These are phyloP conservation scores for Phrynosoma platyrhinos DNA, from an alignment of 2,113 vertebrate species.

Conservation along the genomic window DNA sequence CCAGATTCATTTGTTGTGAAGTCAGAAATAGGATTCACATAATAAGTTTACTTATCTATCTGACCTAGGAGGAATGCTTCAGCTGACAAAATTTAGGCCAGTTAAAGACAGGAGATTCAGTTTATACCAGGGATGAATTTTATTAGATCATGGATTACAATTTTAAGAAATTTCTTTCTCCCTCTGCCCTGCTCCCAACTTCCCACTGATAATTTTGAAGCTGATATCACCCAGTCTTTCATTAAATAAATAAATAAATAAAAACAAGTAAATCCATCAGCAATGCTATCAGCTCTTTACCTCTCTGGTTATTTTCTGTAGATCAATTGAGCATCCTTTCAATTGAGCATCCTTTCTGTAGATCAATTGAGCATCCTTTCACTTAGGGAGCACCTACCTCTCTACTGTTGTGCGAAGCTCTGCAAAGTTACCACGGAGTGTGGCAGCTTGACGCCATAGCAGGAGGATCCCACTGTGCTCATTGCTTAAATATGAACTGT, in stretches of 20 bases:
- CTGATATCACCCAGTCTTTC: neutral
- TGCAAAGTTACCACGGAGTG: slow-evolving; percentile 76
- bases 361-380: neutral
- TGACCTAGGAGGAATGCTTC: too few species aligned
- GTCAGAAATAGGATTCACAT: neutral
- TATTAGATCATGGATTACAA: neutral
- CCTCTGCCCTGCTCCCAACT: too few species aligned
- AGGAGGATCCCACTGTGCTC: slow-evolving; percentile 68
- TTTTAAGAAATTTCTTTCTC: neutral
- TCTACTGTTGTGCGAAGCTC: slow-evolving; percentile 76
- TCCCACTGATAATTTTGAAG: neutral
- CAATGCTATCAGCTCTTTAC: neutral
- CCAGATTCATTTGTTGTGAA: too few species aligned
- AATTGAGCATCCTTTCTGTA: neutral
- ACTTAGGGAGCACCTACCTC: slow-evolving; percentile 65
- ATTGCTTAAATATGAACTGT: slow-evolving; percentile 41
- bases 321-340: neutral
- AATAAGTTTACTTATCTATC: neutral
- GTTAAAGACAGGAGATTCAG: neutral
- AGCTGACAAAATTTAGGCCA: neutral
- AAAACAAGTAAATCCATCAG: neutral
- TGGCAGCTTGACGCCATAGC: slow-evolving; percentile 82
- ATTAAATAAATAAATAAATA: neutral
- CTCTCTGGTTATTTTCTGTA: neutral
- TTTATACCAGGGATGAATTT: too few species aligned